A percentile compares a stretch with the other conserved stretches of the same genome.
These are phyloP conservation scores for Dilophus febrilis DNA, from an alignment of 2,888 invertebrate genomes.

Conservation along the genomic window DNA sequence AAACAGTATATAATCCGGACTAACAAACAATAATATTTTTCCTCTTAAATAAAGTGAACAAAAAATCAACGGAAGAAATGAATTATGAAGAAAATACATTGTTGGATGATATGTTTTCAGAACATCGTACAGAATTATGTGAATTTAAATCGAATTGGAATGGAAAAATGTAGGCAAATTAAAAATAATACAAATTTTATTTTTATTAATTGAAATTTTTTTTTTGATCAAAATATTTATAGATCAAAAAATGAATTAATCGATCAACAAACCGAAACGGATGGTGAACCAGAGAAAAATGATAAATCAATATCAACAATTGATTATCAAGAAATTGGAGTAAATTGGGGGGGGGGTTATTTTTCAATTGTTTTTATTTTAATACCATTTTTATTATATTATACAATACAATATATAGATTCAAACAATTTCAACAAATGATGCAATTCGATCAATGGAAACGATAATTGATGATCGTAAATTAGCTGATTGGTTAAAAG, in stretches of 20 bases:
- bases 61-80: no score
- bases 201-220: not conserved
- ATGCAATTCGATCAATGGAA: slow-evolving; percentile 5
- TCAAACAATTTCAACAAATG: slow-evolving; percentile 29
- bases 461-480: slow-evolving; percentile 26
- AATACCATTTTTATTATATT: not conserved
- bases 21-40: no score
- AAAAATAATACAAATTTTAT: no score
- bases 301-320: slow-evolving; percentile 18
- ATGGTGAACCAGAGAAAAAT: slow-evolving; percentile 15
- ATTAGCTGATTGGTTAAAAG: slow-evolving; percentile 31
- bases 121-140: slow-evolving; percentile 30
- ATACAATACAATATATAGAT: not conserved
- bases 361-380: not conserved
- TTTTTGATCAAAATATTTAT: not conserved
- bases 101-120: slow-evolving; percentile 29
- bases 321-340: slow-evolving; percentile 12
- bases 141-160: slow-evolving; percentile 33
- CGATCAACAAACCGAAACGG: slow-evolving; percentile 21
- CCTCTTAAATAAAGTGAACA: no score
- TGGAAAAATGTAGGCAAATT: slow-evolving; percentile 21
- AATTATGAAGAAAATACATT: not conserved
- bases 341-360: slow-evolving; percentile 5
- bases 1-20: no score
- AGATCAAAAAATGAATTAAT: slow-evolving; percentile 19